Base-by-base conservation (phyloP, 2,797 vertebrate genomes). In the Tangara arthus region DNA sequence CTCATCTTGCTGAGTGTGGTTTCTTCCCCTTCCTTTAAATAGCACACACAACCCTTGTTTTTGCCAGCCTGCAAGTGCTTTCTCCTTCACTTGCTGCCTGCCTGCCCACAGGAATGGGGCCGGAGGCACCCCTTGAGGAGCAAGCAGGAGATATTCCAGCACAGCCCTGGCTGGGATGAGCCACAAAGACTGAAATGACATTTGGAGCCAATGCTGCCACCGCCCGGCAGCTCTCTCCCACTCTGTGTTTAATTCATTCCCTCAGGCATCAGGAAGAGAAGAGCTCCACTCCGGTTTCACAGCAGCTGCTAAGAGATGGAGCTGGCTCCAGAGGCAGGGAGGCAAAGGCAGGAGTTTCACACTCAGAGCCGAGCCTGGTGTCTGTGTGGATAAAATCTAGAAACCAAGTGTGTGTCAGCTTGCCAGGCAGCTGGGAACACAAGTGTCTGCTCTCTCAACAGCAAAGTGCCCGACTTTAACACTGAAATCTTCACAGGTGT, bases 161-260 rank as follows among this genome's bases (percentile, higher is more conserved):
- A 3, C 35, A 53, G 86, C 53, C 23, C n/a, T 46, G 66, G 35
- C 69, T 68, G 22, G 34, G 66, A 26, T 65, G 55, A 44, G 65
- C 34, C 21, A 13, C 47, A 22, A 16, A 11, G 68, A 9, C 55
- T n/a, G 49, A 37, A 61, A 39, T 42, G 28, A 4, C 19, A 15
- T 52, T 90, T 73, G 50, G 65, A 82, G 90, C 19, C 2, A 59
- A 88, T 82, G 93, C 94, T 97, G 96, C 96, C 96, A 87, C 70
- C 92, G 0, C 18, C 89, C 85, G 97, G 94, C 83, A 71, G 50
- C 46, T 68, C 37, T 35, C n/a, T 60, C 26, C 53, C 27, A 3
- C 7, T 6, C 32, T 59, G 2, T 26, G 4, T 52, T 52, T n/a
- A 37, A 34, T 34, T 63, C 10, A 11, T 42, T 26, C 39, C 28